Base-by-base conservation (phyloP, 2,797 vertebrate genomes). In the Myotis vivesi region DNA sequence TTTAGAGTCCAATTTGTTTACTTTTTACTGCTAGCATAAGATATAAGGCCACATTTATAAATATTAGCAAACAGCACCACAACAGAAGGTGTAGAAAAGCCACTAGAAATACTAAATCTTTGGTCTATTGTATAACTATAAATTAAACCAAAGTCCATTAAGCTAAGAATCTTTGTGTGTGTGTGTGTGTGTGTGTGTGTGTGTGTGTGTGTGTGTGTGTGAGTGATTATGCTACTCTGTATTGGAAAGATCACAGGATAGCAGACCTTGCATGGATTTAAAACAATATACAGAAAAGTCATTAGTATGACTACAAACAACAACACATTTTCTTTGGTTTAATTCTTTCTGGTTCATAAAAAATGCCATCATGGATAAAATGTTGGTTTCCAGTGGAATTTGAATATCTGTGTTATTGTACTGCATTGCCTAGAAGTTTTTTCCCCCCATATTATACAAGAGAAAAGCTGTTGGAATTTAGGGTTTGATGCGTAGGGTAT, bases 291-390 rank as follows among this genome's bases (percentile, higher is more conserved):
- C 5, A 55, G 38, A 92, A 85, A 87, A 82, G 15, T 49, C 36
- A 87, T 79, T 68, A 49, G 46, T 88, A 9, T 81, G 30, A 68
- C n/a, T 87, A 23, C 8, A 7, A n/a, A 73, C 22, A 41, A 91
- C 9, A 89, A 1, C 46, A 96, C 51, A 75, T 72, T 91, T 94
- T 88, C 51, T 93, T 92, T 72, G 19, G 5, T 41, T 87, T 75
- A 72, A 87, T 51, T 75, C 91, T 94, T 89, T 89, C 17, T 93
- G 30, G 6, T 93, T 96, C 64, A 73, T 92, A 93, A 93, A 73
- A 82, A 87, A 90, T 90, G 30, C 9, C 16, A 66, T 84, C 25
- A 69, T 30, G 20, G 7, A 88, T n/a, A 46, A 92, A 73, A 73
- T 82, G 2, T 46, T 82, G 22, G 10, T 46, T 92, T 88, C 5